These are phyloP conservation scores for Aleadryas rufinucha DNA, from an alignment of 2,113 vertebrate species.

Conservation along the genomic window DNA sequence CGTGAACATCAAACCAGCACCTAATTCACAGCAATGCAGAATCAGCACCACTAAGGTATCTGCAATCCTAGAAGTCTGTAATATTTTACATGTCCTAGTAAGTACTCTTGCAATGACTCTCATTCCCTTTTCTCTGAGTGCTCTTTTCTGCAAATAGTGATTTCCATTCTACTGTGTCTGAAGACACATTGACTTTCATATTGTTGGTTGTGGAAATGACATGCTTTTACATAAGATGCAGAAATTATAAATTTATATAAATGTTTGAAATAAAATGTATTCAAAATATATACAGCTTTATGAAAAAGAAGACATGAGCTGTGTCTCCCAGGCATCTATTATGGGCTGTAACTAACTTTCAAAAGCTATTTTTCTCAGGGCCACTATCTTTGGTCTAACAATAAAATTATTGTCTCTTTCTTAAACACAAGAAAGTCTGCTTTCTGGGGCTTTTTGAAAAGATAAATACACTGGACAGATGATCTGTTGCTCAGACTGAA, in stretches of 20 bases:
- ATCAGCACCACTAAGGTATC: background rate
- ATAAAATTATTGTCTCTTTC: slow-evolving; percentile 7
- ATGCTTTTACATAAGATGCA: background rate
- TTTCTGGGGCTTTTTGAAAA: background rate
- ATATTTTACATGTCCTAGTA: background rate
- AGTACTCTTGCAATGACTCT: background rate
- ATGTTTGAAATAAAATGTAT: background rate
- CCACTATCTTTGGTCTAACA: background rate
- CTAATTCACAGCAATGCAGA: background rate
- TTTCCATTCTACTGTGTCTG: background rate
- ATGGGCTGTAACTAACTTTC: background rate
- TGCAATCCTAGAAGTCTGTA: background rate
- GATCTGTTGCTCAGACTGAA: background rate
- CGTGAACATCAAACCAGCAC: background rate
- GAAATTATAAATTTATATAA: background rate
- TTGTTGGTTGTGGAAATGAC: background rate
- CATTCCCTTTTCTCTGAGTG: background rate
- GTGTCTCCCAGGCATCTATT: background rate
- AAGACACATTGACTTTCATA: background rate
- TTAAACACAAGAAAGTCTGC: background rate
- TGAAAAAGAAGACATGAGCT: background rate
- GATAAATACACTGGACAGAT: background rate
- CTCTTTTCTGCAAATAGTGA: background rate
- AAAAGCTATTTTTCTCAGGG: background rate
- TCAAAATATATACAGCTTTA: background rate